Evolutionary conservation across 2,113 vertebrate genomes (phyloP), one percentile per base, ranked within the genome.

Genomic region (Pao palembangensis): DNA sequence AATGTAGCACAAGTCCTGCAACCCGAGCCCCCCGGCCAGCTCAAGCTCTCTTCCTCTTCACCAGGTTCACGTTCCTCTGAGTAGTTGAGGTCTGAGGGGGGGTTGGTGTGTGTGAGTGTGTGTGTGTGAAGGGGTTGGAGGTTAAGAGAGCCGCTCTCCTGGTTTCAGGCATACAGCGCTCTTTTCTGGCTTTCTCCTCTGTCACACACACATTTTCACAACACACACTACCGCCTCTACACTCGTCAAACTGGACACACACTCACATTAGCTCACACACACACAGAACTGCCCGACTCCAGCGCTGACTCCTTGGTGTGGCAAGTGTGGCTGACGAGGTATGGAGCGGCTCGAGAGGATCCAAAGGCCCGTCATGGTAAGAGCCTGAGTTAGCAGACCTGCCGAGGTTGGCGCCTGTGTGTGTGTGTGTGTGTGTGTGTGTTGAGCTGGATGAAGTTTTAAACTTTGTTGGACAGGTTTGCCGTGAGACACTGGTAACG

Each of bases 1-100:
- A 93, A 93, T 92, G 91, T 94, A 94, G 93, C 93, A 93, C 92
- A 93, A 94, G 92, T 91, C 89, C 88, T 95, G 94, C 92, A 96
- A 97, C 91, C 88, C 76, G 95, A 95, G 47, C 86, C 90, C 90
- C 88, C 85, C 72, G 7, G 53, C 74, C 59, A n/a, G 75, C 51
- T 53, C 79, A 51, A 18, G 64, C 72, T 85, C 76, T 81, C 77
- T 87, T 81, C 82, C 84, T 76, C 64, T 77, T 82, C 75, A 85
- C 90, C 74, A 65, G 89, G 89, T 91, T 90, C 89, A 89, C 86
- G 81, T 90, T 91, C 85, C 85, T 79, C 61, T 52, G 75, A 79
- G 75, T 69, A 65, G 82, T 78, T 64, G 64, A 76, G 71, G 69
- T 58, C 59, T 58, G 61, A 4, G 47, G 23, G 61, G 53, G 51